Percentiles rank a stretch among this genome's conserved stretches.
These are phyloP conservation scores for Cheilosia urbana DNA, from an alignment of 2,888 invertebrate genomes.

Conservation along the genomic window DNA sequence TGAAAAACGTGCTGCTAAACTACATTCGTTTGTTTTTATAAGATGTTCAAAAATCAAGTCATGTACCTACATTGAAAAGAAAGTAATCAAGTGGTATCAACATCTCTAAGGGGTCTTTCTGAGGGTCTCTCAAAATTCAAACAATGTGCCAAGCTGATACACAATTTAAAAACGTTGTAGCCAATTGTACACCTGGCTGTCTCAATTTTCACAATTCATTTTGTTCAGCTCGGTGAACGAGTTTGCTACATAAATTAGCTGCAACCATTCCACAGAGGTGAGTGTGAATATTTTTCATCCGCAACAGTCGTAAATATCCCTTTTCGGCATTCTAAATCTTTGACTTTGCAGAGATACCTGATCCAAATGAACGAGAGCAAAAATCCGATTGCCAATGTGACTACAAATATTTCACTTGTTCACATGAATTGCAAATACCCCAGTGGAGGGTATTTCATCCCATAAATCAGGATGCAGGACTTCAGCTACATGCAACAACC, in stretches of 20 bases:
- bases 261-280: too few species aligned
- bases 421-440: conserved; percentile 37
- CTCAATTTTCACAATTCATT: too few species aligned
- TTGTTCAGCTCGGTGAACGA: too few species aligned
- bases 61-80: neutral
- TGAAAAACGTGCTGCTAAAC: neutral
- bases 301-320: conserved; percentile 10
- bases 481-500: conserved; percentile 24
- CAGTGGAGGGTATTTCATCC: conserved; percentile 20
- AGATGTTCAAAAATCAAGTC: neutral
- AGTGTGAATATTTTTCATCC: neutral
- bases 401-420: conserved; percentile 44
- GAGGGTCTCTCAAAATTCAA: neutral
- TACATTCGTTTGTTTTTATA: neutral
- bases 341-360: conserved; percentile 10
- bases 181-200: too few species aligned
- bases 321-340: conserved; percentile 21
- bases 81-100: neutral
- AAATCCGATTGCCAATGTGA: conserved; percentile 25
- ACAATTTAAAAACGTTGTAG: too few species aligned
- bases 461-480: conserved; percentile 34
- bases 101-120: neutral
- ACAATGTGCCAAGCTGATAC: too few species aligned
- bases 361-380: conserved; percentile 6
- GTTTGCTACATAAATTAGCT: too few species aligned